A percentile compares a stretch with the other conserved stretches of the same genome.
Evolutionary conservation across 2,888 invertebrate genomes (phyloP).

Genomic region (Aspidapion aeneum): DNA sequence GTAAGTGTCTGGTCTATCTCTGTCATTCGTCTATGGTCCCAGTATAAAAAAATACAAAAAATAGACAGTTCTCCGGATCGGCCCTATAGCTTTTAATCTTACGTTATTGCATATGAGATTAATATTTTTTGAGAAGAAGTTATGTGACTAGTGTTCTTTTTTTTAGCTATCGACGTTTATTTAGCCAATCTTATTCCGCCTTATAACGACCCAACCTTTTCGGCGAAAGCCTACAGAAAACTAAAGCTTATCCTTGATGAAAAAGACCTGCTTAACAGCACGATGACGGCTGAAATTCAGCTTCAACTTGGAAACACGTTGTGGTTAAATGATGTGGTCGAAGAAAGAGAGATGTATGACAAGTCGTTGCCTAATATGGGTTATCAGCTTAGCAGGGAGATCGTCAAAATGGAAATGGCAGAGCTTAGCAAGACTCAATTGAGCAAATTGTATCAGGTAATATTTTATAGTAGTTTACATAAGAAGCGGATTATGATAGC

Average conservation of each 20-base stretch:
- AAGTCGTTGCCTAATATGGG: constrained; percentile 47
- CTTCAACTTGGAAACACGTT: constrained; percentile 59
- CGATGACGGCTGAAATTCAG: constrained; percentile 50
- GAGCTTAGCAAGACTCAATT: constrained; percentile 12
- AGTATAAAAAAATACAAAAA: no score
- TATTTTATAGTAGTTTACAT: no score
- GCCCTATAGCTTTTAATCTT: no score
- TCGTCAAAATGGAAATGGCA: constrained; percentile 50
- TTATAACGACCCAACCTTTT: constrained; percentile 37
- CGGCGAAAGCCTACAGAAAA: constrained; percentile 24
- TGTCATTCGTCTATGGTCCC: no score
- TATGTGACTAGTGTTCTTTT: no score
- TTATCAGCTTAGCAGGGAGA: constrained; percentile 52
- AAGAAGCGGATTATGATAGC: no score
- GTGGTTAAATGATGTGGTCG: constrained; percentile 62
- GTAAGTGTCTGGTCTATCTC: no score
- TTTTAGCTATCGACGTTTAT: constrained; percentile 35
- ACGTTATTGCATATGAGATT: no score
- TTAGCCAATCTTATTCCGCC: constrained; percentile 41
- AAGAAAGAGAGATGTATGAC: constrained; percentile 51
- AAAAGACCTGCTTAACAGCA: constrained; percentile 28
- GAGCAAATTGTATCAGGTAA: background rate
- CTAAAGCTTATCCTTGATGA: constrained; percentile 27
- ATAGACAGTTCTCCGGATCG: no score
- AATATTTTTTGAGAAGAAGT: no score